Conservation (phyloP, 2,113 vertebrate species). For the Atrichornis clamosus region DNA sequence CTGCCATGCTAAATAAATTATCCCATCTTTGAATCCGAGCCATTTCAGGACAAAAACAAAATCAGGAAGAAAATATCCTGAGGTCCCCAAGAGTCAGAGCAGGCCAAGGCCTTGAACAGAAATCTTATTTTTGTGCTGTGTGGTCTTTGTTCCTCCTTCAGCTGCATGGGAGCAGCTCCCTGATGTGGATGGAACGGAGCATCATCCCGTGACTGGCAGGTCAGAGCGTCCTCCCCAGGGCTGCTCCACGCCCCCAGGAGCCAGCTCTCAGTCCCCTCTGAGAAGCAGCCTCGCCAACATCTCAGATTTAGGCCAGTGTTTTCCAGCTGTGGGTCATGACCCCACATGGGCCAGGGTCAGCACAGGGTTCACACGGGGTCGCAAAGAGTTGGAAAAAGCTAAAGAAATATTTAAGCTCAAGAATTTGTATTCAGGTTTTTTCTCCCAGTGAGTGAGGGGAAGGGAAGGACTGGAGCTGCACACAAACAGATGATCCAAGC, state of each 20-base stretch:
- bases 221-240: neutral
- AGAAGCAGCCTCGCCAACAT: neutral
- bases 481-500: neutral
- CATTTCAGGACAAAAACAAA: neutral
- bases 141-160: neutral
- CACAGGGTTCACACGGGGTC: neutral
- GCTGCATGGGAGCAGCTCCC: neutral
- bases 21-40: neutral
- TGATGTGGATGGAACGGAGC: neutral
- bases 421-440: neutral
- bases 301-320: slow-evolving; percentile 10
- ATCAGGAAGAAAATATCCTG: neutral
- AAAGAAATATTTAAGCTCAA: slow-evolving; percentile 26
- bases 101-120: neutral
- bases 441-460: neutral
- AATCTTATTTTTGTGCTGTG: neutral
- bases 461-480: neutral
- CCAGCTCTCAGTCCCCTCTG: neutral
- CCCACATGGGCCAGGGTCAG: slow-evolving; percentile 1
- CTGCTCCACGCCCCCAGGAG: neutral
- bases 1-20: neutral
- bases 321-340: neutral
- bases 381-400: neutral
- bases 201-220: neutral
- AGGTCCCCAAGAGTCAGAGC: neutral